These are phyloP conservation scores for Callaeas wilsoni DNA, from an alignment of 2,113 vertebrate species.

Conservation along the genomic window DNA sequence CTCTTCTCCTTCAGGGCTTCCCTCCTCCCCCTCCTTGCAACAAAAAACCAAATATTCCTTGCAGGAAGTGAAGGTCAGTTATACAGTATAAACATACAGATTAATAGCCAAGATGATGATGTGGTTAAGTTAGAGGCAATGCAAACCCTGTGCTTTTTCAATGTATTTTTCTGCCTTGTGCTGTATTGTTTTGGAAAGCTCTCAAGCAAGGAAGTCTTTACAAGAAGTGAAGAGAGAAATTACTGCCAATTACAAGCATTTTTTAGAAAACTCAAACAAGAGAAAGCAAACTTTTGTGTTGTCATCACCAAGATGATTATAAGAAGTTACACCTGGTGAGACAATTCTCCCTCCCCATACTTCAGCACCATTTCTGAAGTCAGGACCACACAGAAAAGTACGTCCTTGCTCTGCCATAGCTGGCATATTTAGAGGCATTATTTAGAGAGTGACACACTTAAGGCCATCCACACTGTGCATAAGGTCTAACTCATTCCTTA, in stretches of 20 bases:
- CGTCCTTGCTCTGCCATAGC: neutral
- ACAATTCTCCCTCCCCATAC: neutral
- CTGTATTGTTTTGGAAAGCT: neutral
- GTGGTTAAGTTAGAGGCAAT: neutral
- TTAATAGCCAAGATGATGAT: neutral
- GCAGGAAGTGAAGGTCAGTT: neutral
- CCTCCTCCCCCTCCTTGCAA: rapidly evolving
- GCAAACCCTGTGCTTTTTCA: neutral
- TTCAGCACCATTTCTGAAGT: neutral
- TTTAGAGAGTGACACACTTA: neutral
- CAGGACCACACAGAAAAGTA: neutral
- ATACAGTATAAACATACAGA: neutral
- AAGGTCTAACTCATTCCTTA: neutral
- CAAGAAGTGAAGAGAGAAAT: neutral
- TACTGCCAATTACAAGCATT: neutral
- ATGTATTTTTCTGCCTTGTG: neutral
- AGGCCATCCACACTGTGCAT: neutral
- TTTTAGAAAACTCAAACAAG: neutral
- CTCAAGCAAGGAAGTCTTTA: neutral
- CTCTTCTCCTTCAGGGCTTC: neutral
- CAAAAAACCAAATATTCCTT: neutral
- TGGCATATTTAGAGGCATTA: neutral
- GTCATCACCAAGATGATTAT: neutral
- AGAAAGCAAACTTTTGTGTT: neutral
- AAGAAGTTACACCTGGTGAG: neutral